Percentiles rank a stretch among this genome's conserved stretches.
These are phyloP conservation scores for Harpagifer antarcticus DNA, from an alignment of 2,797 vertebrate species.

Conservation along the genomic window DNA sequence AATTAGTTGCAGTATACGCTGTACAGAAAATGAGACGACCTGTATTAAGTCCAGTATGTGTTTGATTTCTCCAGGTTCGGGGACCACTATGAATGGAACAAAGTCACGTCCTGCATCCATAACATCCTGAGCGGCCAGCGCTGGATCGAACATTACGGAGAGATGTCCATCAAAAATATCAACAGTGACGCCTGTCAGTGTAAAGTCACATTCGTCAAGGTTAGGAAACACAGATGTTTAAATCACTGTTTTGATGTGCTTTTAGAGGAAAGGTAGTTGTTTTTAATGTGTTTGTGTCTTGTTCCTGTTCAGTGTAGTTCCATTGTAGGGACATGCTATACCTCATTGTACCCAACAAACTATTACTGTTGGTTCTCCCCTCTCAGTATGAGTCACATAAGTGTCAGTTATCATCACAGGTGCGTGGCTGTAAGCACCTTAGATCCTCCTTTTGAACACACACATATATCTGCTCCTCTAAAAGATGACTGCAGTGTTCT, in stretches of 20 bases:
- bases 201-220: slow-evolving; percentile 97
- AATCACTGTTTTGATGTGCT: not conserved
- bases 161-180: slow-evolving; percentile 93
- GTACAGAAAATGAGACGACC: not conserved
- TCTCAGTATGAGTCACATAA: not conserved
- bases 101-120: slow-evolving; percentile 98
- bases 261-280: not conserved
- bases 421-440: not conserved
- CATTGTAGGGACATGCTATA: not conserved
- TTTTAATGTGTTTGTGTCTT: not conserved
- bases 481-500: not conserved
- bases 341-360: not conserved
- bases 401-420: not conserved
- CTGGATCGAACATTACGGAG: slow-evolving; percentile 99
- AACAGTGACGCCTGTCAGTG: slow-evolving; percentile 88
- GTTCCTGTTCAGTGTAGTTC: not conserved
- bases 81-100: slow-evolving; percentile 98
- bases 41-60: not conserved
- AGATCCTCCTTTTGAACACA: not conserved
- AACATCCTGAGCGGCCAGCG: slow-evolving; percentile 97
- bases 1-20: not conserved
- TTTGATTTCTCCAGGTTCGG: slow-evolving; percentile 83
- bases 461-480: not conserved
- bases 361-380: not conserved
- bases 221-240: slow-evolving; percentile 13